Conservation (phyloP, 1,140 invertebrate genomes). For the Bicyclus anynana region DNA sequence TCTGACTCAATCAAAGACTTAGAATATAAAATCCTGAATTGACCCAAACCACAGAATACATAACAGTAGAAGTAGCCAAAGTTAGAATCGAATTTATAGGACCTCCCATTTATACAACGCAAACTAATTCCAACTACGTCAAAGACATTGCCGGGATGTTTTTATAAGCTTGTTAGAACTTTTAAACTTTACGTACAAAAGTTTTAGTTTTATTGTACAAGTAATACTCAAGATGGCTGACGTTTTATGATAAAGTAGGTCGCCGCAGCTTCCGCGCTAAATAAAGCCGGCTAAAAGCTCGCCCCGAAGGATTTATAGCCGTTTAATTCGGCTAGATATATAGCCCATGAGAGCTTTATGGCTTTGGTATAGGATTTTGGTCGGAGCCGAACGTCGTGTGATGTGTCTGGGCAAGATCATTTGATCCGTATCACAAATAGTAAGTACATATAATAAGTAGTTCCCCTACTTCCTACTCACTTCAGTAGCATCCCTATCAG, state of each 20-base stretch:
- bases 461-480: no score
- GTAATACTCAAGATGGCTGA: slow-evolving; percentile 1
- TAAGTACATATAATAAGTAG: no score
- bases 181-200: background rate
- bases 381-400: slow-evolving; percentile 8
- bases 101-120: no score
- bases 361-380: slow-evolving; percentile 23
- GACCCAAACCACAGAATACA: no score
- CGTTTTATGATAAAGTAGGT: slow-evolving; percentile 40
- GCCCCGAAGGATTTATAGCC: slow-evolving; percentile 48
- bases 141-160: no score
- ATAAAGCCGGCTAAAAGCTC: slow-evolving; percentile 50
- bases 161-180: background rate
- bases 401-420: background rate
- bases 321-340: slow-evolving; percentile 56
- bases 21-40: no score
- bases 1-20: no score
- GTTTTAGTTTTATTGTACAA: background rate
- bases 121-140: no score
- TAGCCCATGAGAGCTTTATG: slow-evolving; percentile 46
- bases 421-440: background rate
- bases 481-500: no score
- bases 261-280: slow-evolving; percentile 46
- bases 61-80: no score
- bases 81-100: no score